Evolutionary conservation across 2,113 vertebrate species (phyloP), one percentile per base, ranked within the genome.

Genomic region (Cnemophilus loriae): DNA sequence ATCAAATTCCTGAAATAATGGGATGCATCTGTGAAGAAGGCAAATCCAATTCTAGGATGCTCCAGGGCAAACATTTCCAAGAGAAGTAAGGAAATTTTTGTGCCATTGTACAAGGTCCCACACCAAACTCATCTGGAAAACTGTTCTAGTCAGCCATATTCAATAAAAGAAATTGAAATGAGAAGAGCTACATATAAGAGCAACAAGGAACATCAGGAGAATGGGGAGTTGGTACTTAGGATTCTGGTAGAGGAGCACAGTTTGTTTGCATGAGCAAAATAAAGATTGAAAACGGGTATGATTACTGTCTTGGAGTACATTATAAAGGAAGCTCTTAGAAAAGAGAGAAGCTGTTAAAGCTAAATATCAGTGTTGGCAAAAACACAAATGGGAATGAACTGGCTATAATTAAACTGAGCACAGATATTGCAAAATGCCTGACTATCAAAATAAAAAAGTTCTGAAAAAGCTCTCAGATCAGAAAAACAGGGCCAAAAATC

Each of bases 1-100:
- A 95, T 94, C 73, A 89, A 95, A 93, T 86, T 90, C 65, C 88
- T 90, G 52, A 92, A 89, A 71, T 56, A 92, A 95, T 37, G 55
- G 11, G 71, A 83, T 88, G 39, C 76, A 96, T 95, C 91, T 94
- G 91, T 93, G 93, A 86, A 89, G 87, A 90, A 80, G 55, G 49
- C 49, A 90, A 95, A 97, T 96, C 27, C 63, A 95, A 90, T 95
- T 56, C 86, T 90, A 88, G 73, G 6, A 61, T 52, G 85, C 94
- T 92, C 21, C 47, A 90, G 86, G 90, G 88, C 74, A 84, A 90
- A 55, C 83, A 90, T 69, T 94, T 95, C 67, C 46, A 80, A 41
- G 11, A 79, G 24, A 71, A 73, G 23, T 49, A 79, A 78, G 56
- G 55, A 87, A 73, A 37, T 61, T 88, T 94, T 81, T 50, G n/a